Evolutionary conservation across 1,140 invertebrate genomes (phyloP).

Genomic region (Goniozus legneri): DNA sequence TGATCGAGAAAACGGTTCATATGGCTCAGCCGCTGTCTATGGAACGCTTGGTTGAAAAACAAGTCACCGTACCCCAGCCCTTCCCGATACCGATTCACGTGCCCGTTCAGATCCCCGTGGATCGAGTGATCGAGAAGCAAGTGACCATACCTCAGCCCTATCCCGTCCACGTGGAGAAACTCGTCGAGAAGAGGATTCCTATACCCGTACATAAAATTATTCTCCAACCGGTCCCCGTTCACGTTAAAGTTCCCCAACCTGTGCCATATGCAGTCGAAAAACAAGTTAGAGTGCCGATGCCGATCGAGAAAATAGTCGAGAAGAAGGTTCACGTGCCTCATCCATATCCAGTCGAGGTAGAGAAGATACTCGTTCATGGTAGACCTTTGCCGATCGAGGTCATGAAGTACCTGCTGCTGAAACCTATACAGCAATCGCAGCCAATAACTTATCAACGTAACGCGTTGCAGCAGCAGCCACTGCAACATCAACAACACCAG

Average conservation of each 20-base stretch:
- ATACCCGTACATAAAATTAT: conserved; percentile 36
- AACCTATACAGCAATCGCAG: too few relatives aligned
- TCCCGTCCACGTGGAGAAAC: conserved; percentile 53
- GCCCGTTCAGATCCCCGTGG: conserved; percentile 25
- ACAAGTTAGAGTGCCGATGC: conserved; percentile 16
- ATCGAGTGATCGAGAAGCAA: conserved; percentile 52
- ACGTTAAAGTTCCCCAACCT: conserved; percentile 32
- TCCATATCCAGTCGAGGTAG: conserved; percentile 37
- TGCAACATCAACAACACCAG: too few relatives aligned
- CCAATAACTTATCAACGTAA: too few relatives aligned
- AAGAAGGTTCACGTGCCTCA: conserved; percentile 32
- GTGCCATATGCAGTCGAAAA: conserved; percentile 6
- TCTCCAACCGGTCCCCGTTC: conserved; percentile 49
- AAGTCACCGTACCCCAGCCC: conserved; percentile 27
- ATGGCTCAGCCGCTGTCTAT: conserved; percentile 49
- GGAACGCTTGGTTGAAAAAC: conserved; percentile 53
- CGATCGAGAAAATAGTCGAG: conserved; percentile 57
- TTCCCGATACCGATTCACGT: conserved; percentile 28
- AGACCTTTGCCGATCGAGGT: not conserved
- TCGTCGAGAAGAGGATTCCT: conserved; percentile 48
- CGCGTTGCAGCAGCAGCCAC: too few relatives aligned
- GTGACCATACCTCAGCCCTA: conserved; percentile 54
- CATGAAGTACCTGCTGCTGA: too few relatives aligned
- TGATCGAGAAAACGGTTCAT: conserved; percentile 20
- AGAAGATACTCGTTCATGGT: conserved; percentile 13